phyloP scores from a whole-genome alignment of 35 echinoderm and acorn worm species.

The Apostichopus parvimensis region DNA sequence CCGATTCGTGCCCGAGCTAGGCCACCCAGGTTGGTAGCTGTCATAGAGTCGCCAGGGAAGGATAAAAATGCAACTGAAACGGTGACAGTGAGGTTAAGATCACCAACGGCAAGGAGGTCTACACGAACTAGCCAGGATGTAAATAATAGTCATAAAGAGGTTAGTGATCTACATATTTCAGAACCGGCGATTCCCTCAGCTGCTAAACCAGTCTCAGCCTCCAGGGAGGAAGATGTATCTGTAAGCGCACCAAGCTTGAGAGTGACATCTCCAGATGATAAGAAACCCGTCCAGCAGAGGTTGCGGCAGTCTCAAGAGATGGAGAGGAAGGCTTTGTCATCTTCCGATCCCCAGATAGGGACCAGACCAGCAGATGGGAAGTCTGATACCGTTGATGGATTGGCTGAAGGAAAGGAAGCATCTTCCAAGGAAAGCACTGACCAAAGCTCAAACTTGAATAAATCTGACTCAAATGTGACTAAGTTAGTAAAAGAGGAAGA shows the following conservation, averaged over 20 bases:
- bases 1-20: constrained; percentile 47
- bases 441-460: constrained; percentile 31
- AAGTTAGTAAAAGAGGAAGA: neutral
- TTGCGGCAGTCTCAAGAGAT: neutral
- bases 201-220: neutral
- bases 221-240: constrained; percentile 25
- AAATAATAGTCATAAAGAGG: constrained; percentile 26
- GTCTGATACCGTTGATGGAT: neutral
- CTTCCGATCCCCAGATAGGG: constrained; percentile 31
- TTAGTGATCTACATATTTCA: constrained; percentile 26
- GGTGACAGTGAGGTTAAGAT: constrained; percentile 52
- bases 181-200: constrained; percentile 19
- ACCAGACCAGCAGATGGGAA: neutral
- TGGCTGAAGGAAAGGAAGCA: neutral
- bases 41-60: constrained; percentile 53
- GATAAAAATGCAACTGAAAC: constrained; percentile 50
- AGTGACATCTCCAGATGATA: neutral
- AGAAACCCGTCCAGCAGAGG: neutral
- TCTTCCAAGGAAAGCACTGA: neutral
- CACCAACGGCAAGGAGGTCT: constrained; percentile 30
- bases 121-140: constrained; percentile 14
- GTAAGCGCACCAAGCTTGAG: constrained; percentile 38
- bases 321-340: constrained; percentile 27
- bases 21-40: constrained; percentile 56
- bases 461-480: constrained; percentile 36